Evolutionary conservation across 2,113 vertebrate genomes (phyloP).

Genomic region (Nycticryphes semicollaris): DNA sequence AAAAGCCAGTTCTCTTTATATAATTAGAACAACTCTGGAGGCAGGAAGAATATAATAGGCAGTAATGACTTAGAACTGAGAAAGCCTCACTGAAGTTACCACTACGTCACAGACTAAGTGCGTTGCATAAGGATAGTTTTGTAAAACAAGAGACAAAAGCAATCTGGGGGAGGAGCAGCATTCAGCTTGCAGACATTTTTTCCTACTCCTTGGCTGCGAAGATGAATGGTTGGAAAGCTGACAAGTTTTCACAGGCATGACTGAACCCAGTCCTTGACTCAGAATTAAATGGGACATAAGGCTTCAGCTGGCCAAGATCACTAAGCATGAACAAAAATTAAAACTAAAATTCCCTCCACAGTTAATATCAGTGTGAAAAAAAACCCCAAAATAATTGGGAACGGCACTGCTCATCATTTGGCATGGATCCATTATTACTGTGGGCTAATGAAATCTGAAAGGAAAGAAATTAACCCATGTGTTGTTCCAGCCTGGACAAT

Average conservation of each 20-base stretch:
- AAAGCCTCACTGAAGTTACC: constrained; percentile 22
- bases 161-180: not conserved
- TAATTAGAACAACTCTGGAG: constrained; percentile 55
- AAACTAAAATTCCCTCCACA: not conserved
- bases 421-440: not conserved
- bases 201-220: constrained; percentile 5
- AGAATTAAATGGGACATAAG: constrained; percentile 29
- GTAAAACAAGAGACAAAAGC: constrained; percentile 37
- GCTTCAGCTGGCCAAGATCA: not conserved
- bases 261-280: constrained; percentile 29
- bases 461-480: not conserved
- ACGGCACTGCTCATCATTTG: not conserved
- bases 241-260: constrained; percentile 42
- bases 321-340: not conserved
- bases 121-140: not conserved
- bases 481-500: not conserved
- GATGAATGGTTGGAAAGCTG: constrained; percentile 39
- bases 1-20: constrained; percentile 19
- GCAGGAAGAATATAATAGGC: constrained; percentile 42
- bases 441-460: not conserved
- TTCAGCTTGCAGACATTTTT: constrained; percentile 5
- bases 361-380: not conserved
- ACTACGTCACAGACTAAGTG: not conserved
- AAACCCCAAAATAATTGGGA: not conserved
- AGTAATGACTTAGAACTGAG: constrained; percentile 32